phyloP scores from a whole-genome alignment of 92 coral and sea anemone species.

The Phenganax stokvisi region DNA sequence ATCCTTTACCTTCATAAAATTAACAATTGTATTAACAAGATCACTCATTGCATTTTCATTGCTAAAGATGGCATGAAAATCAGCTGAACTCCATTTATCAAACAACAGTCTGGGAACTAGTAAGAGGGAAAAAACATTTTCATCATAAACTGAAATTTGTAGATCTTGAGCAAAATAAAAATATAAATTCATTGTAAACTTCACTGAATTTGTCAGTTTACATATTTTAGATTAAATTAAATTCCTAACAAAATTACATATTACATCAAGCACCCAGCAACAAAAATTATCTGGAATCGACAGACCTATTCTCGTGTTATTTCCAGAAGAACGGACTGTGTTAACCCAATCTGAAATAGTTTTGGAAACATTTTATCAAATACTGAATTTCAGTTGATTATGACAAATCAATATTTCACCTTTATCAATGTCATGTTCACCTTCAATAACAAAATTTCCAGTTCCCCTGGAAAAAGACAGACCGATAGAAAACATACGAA shows the following conservation, averaged over 20 bases:
- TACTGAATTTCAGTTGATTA: background rate
- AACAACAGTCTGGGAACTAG: constrained; percentile 85
- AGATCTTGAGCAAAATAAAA: no score
- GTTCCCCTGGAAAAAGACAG: constrained; percentile 49
- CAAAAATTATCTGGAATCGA: background rate
- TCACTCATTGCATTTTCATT: constrained; percentile 71
- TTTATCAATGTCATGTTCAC: constrained; percentile 92
- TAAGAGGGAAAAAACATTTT: background rate
- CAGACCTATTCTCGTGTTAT: constrained; percentile 35
- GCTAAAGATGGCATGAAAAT: constrained; percentile 74
- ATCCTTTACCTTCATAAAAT: constrained; percentile 57
- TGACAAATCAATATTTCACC: constrained; percentile 41
- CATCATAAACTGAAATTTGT: background rate
- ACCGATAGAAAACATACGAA: background rate
- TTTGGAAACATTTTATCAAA: background rate
- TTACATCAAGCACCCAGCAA: background rate
- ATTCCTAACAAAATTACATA: no score
- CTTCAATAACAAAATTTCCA: constrained; percentile 77
- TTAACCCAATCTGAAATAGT: constrained; percentile 25
- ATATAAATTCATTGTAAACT: no score
- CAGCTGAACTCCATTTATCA: constrained; percentile 80
- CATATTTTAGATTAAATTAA: no score
- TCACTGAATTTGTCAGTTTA: no score
- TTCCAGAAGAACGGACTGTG: constrained; percentile 11
- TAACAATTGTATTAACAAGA: constrained; percentile 62